These are phyloP conservation scores for Perdita meconis DNA, from an alignment of 2,888 invertebrate species.

Conservation along the genomic window DNA sequence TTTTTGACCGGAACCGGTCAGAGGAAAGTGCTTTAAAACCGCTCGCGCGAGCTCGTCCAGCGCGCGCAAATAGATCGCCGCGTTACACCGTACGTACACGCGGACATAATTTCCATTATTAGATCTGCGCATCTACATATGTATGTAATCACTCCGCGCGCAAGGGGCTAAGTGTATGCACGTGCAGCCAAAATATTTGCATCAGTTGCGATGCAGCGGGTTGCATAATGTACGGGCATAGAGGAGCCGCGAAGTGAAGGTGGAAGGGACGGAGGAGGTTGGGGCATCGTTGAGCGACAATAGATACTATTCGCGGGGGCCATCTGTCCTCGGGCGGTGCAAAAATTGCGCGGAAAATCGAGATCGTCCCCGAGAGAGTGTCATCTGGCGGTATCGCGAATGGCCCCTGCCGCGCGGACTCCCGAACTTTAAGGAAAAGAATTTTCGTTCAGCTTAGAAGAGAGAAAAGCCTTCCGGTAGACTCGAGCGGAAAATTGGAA, in stretches of 20 bases:
- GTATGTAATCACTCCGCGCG: conserved; percentile 28
- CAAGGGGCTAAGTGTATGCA: conserved; percentile 16
- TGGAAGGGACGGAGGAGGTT: conserved; percentile 16
- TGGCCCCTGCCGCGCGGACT: conserved; percentile 42
- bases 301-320: conserved; percentile 65
- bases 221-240: conserved; percentile 31
- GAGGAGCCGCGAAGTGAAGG: conserved; percentile 27
- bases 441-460: conserved; percentile 51
- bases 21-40: not conserved
- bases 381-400: conserved; percentile 49
- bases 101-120: conserved; percentile 40
- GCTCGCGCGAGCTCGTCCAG: not conserved
- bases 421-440: conserved; percentile 51
- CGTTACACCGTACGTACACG: conserved; percentile 18
- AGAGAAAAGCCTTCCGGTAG: conserved; percentile 30
- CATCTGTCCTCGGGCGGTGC: conserved; percentile 62
- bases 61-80: conserved; percentile 2
- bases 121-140: conserved; percentile 34
- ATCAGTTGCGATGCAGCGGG: conserved; percentile 18
- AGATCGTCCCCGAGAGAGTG: conserved; percentile 40
- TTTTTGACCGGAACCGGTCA: no score
- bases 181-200: conserved; percentile 44
- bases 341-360: conserved; percentile 72
- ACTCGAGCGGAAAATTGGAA: conserved; percentile 55
- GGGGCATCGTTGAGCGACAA: conserved; percentile 64